A percentile compares a stretch with the other conserved stretches of the same genome.
Conservation (phyloP, 1,140 invertebrate species). For the Drosophila bifasciata region DNA sequence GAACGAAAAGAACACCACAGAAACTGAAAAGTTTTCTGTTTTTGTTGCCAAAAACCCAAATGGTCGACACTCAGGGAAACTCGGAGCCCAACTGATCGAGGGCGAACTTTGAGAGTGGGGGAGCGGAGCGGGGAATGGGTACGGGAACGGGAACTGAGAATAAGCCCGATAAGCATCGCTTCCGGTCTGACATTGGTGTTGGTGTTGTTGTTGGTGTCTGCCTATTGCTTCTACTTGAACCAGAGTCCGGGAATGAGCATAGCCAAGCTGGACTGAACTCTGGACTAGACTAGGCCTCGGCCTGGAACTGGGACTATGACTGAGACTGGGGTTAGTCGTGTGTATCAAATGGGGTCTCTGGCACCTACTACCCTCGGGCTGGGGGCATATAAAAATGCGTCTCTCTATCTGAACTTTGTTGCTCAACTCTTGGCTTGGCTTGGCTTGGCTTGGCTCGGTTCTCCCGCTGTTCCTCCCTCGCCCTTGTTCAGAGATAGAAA, state of each 20-base stretch:
- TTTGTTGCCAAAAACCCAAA: conserved; percentile 65
- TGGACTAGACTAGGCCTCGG: conserved; percentile 3
- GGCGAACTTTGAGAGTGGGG: neutral
- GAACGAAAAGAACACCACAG: too few relatives aligned
- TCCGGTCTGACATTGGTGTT: conserved; percentile 58
- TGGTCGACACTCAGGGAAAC: conserved; percentile 43
- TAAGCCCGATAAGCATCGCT: conserved; percentile 72
- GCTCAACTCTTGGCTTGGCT: neutral
- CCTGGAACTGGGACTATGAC: conserved; percentile 1
- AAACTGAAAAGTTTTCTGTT: neutral
- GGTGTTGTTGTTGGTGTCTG: conserved; percentile 36
- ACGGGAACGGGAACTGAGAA: conserved; percentile 23
- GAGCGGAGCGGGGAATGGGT: conserved; percentile 18
- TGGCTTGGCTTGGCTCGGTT: conserved; percentile 1
- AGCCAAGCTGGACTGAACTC: conserved; percentile 32
- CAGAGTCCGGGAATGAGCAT: neutral
- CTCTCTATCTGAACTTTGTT: conserved; percentile 50
- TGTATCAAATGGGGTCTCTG: conserved; percentile 80
- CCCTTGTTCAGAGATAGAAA: conserved; percentile 55
- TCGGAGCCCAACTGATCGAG: too few relatives aligned
- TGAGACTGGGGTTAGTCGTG: conserved; percentile 69
- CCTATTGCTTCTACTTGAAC: neutral
- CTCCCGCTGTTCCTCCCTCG: conserved; percentile 19
- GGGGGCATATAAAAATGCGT: conserved; percentile 71
- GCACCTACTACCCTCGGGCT: conserved; percentile 52